Conservation (phyloP, 1,140 invertebrate genomes). For the Acromyrmex echinatior region DNA sequence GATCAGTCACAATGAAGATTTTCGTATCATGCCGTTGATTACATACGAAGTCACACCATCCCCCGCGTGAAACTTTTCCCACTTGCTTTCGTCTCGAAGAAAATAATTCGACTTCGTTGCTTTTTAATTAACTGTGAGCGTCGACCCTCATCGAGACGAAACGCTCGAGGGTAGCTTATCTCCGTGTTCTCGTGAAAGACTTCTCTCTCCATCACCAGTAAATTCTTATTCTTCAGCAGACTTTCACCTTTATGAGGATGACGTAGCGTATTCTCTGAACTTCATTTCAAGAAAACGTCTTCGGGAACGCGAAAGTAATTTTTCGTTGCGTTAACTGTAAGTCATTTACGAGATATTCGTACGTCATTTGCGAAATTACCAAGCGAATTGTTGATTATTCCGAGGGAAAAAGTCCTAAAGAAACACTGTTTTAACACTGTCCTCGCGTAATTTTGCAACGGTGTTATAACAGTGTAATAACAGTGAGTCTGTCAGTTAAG, state of each 20-base stretch:
- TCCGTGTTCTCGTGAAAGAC: constrained; percentile 17
- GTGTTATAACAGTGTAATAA: background rate
- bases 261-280: constrained; percentile 48
- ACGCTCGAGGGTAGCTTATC: constrained; percentile 60
- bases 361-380: constrained; percentile 25
- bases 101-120: constrained; percentile 71
- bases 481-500: background rate
- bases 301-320: constrained; percentile 40
- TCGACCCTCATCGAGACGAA: constrained; percentile 42
- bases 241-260: constrained; percentile 58
- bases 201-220: constrained; percentile 9
- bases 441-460: background rate
- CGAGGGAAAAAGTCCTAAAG: background rate
- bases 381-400: background rate
- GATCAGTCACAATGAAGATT: constrained; percentile 56
- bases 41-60: background rate
- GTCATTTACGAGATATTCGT: constrained; percentile 10
- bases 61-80: constrained; percentile 14
- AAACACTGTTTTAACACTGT: background rate
- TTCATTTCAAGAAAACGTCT: constrained; percentile 38
- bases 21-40: constrained; percentile 69
- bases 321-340: constrained; percentile 38
- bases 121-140: constrained; percentile 74
- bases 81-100: constrained; percentile 18
- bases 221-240: constrained; percentile 61